These are phyloP conservation scores for Botia kubotai DNA, from an alignment of 2,797 vertebrate species.

Conservation along the genomic window DNA sequence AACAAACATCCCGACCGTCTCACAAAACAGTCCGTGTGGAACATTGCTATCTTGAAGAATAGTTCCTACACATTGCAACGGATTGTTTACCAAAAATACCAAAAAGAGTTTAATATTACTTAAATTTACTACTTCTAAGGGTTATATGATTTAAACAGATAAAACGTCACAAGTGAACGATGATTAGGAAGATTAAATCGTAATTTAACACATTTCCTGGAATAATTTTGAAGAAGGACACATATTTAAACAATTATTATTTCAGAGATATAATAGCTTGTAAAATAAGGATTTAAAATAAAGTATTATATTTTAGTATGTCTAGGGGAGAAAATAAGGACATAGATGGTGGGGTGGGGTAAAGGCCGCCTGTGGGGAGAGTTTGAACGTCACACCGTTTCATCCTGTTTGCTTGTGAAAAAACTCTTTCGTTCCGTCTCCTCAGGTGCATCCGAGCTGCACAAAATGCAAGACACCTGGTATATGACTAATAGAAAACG, in stretches of 20 bases:
- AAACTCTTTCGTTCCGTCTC: conserved; percentile 26
- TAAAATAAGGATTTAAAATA: neutral
- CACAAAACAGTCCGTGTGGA: conserved; percentile 73
- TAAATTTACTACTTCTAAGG: neutral
- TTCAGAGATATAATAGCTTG: neutral
- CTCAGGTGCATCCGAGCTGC: conserved; percentile 28
- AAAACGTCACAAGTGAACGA: conserved; percentile 14
- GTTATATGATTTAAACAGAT: neutral
- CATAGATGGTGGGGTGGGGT: conserved; percentile 54
- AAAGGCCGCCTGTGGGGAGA: conserved; percentile 65
- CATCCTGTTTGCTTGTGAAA: conserved; percentile 74
- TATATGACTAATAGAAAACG: neutral
- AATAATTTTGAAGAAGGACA: neutral
- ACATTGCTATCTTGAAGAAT: neutral
- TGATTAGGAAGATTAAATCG: no score
- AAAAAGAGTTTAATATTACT: conserved; percentile 21
- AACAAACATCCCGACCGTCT: conserved; percentile 69
- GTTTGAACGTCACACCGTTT: conserved; percentile 72
- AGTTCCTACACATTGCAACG: conserved; percentile 39
- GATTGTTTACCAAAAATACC: neutral
- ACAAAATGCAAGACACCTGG: neutral
- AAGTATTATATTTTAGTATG: neutral
- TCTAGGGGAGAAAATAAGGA: neutral
- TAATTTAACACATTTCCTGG: neutral
- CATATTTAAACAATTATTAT: neutral